phyloP scores from a whole-genome alignment of 35 echinoderm and acorn worm species.

The Acanthaster planci region DNA sequence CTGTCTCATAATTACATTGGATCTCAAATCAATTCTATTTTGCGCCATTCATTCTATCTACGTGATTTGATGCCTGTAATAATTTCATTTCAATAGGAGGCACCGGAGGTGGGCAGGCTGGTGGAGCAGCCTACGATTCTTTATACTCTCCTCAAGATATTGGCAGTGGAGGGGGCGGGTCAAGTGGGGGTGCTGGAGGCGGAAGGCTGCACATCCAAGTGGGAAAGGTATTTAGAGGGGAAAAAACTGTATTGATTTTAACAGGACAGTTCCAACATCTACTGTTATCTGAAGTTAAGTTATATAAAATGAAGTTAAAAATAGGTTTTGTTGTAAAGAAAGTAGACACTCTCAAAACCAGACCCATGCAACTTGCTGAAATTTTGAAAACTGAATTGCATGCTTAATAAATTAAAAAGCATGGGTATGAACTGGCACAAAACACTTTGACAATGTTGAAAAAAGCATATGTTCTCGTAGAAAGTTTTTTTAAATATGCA shows the following conservation, averaged over 20 bases:
- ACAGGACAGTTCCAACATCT: constrained; percentile 9
- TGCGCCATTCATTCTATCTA: neutral
- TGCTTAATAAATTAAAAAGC: too few relatives aligned
- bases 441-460: too few relatives aligned
- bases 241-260: neutral
- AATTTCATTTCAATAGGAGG: neutral
- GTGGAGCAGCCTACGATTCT: constrained; percentile 54
- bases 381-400: too few relatives aligned
- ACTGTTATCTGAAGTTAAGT: too few relatives aligned
- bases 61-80: neutral
- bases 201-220: constrained; percentile 68
- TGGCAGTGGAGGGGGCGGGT: constrained; percentile 63
- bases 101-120: constrained; percentile 18
- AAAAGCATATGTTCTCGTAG: too few relatives aligned
- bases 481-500: too few relatives aligned
- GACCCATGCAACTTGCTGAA: too few relatives aligned
- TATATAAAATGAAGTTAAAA: too few relatives aligned
- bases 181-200: constrained; percentile 63
- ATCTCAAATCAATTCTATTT: neutral
- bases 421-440: too few relatives aligned
- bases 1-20: too few relatives aligned
- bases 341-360: too few relatives aligned
- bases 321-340: too few relatives aligned
- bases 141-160: constrained; percentile 37
- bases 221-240: constrained; percentile 73